These are phyloP conservation scores for Gila orcuttii DNA, from an alignment of 2,113 vertebrate genomes.

Conservation along the genomic window DNA sequence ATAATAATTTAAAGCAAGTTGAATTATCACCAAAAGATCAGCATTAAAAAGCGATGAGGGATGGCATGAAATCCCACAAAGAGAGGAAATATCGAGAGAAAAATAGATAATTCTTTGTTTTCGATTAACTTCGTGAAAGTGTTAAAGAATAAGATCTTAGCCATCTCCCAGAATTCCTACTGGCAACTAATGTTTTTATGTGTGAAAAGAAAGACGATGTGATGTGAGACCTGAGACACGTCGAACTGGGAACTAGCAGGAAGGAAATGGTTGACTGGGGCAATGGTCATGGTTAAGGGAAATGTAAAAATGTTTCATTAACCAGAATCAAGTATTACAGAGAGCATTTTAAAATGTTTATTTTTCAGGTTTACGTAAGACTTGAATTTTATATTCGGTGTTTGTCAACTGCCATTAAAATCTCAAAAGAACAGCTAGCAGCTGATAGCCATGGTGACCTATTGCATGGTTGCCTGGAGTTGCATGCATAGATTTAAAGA, in stretches of 20 bases:
- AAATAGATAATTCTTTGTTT: background rate
- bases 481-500: too few relatives aligned
- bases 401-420: too few relatives aligned
- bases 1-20: background rate
- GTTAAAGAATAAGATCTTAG: background rate
- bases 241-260: background rate
- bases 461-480: background rate
- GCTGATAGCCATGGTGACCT: background rate
- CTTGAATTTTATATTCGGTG: too few relatives aligned
- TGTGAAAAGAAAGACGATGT: background rate
- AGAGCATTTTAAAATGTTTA: background rate
- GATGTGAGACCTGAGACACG: too few relatives aligned
- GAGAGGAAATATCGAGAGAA: too few relatives aligned
- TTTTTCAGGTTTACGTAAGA: background rate
- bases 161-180: background rate
- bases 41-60: background rate
- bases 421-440: background rate
- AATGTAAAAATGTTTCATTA: too few relatives aligned
- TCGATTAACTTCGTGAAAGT: background rate
- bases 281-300: too few relatives aligned
- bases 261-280: background rate
- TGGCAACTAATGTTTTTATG: background rate
- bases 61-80: background rate
- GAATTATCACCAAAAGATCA: background rate
- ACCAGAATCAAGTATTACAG: too few relatives aligned